Percentiles rank a stretch among this genome's conserved stretches.
phyloP scores from a whole-genome alignment of 2,888 invertebrate species.

The Allophyes oxyacanthae region DNA sequence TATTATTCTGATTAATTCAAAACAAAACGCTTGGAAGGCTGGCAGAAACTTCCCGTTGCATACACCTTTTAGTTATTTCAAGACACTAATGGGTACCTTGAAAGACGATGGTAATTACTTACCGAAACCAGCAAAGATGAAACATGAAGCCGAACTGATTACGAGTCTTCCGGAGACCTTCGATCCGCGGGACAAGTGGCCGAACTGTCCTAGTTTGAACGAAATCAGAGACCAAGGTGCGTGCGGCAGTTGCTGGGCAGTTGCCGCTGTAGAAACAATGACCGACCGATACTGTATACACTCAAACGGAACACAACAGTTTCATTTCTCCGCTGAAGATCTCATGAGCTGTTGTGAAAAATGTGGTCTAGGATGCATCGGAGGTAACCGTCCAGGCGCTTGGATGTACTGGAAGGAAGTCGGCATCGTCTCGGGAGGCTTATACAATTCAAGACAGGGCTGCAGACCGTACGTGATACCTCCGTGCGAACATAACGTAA shows the following conservation, averaged over 20 bases:
- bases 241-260: slow-evolving; percentile 98
- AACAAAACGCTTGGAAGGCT: slow-evolving; percentile 93
- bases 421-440: slow-evolving; percentile 40
- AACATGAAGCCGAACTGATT: slow-evolving; percentile 71
- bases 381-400: slow-evolving; percentile 23
- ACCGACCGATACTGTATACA: slow-evolving; percentile 91
- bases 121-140: slow-evolving; percentile 79
- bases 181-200: slow-evolving; percentile 95
- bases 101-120: slow-evolving; percentile 83
- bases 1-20: slow-evolving; percentile 91
- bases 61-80: slow-evolving; percentile 90
- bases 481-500: slow-evolving; percentile 5
- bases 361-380: slow-evolving; percentile 34
- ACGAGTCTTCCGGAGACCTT: slow-evolving; percentile 92
- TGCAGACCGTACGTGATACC: slow-evolving; percentile 31
- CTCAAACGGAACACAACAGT: slow-evolving; percentile 29
- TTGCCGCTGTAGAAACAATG: slow-evolving; percentile 97
- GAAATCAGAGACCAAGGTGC: slow-evolving; percentile 96
- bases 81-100: slow-evolving; percentile 92
- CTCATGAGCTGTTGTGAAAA: slow-evolving; percentile 40
- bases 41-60: slow-evolving; percentile 93
- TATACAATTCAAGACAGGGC: slow-evolving; percentile 25
- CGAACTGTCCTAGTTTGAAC: slow-evolving; percentile 94
- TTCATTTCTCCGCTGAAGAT: slow-evolving; percentile 39
- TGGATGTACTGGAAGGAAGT: slow-evolving; percentile 33